These are phyloP conservation scores for Caenorhabditis sp. DNA, from an alignment of 2,888 invertebrate species.

Conservation along the genomic window DNA sequence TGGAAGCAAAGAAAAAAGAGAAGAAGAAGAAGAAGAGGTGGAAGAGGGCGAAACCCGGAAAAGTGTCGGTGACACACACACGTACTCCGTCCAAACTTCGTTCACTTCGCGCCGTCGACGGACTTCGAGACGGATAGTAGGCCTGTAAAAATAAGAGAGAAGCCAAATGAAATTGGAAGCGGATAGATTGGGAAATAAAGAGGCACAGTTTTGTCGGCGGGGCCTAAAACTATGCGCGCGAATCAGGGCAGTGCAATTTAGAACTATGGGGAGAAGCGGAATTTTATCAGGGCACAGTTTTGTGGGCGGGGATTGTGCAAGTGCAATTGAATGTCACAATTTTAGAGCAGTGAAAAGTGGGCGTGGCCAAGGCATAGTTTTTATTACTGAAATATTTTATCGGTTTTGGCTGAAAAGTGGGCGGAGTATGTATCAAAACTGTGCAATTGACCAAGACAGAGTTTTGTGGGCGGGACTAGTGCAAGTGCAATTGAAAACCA, in stretches of 20 bases:
- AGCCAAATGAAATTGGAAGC: neutral
- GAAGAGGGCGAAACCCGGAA: neutral
- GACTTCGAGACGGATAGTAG: conserved; percentile 57
- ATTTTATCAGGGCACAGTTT: too few species aligned
- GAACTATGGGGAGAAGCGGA: too few species aligned
- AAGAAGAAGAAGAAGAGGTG: conserved; percentile 9
- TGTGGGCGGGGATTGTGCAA: neutral
- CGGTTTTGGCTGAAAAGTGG: too few species aligned
- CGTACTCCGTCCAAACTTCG: conserved; percentile 53
- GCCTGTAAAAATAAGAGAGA: conserved; percentile 43
- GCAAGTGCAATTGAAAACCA: neutral
- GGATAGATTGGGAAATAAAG: conserved; percentile 10
- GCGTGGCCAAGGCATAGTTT: too few species aligned
- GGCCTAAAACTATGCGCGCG: neutral
- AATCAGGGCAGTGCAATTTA: too few species aligned
- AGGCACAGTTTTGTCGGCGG: neutral
- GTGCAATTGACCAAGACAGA: neutral
- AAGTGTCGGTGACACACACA: conserved; percentile 7
- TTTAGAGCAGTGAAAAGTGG: conserved; percentile 3
- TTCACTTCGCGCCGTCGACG: conserved; percentile 51
- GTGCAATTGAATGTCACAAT: conserved; percentile 11
- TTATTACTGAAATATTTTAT: too few species aligned
- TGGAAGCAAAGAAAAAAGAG: neutral
- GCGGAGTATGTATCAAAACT: too few species aligned
- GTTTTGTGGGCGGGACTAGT: neutral